Evolutionary conservation across 2,113 vertebrate genomes (phyloP).

Genomic region (Setophaga petechia): DNA sequence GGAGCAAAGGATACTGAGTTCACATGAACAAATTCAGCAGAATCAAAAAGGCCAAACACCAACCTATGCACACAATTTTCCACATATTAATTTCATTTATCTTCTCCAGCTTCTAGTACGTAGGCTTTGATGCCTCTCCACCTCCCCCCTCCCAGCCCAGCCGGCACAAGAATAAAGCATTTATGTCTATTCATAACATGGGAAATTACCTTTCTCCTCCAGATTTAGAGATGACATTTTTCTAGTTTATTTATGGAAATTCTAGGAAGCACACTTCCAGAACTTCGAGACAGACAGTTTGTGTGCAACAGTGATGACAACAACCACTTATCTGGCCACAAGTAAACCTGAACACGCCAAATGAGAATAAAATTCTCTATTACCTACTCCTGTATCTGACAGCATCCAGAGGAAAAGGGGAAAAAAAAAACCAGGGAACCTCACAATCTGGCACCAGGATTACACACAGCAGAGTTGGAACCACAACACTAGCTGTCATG

Average conservation of each 20-base stretch:
- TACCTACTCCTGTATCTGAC: background rate
- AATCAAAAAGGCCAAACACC: background rate
- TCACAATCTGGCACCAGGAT: background rate
- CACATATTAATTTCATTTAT: background rate
- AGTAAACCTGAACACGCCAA: background rate
- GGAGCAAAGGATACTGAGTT: background rate
- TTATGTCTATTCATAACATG: background rate
- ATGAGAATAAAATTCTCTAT: background rate
- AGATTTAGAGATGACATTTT: background rate
- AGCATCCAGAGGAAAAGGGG: background rate
- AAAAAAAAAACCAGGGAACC: background rate
- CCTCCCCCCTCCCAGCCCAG: accelerated
- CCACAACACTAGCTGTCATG: background rate
- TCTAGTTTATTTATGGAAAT: background rate
- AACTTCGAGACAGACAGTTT: background rate
- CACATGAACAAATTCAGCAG: background rate
- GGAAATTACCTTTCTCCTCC: background rate
- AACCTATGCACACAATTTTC: background rate
- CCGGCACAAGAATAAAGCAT: background rate
- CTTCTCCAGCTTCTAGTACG: background rate
- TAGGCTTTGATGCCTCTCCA: background rate
- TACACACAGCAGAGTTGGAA: background rate
- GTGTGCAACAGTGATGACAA: background rate
- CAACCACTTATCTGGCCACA: background rate
- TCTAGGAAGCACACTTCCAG: background rate